Evolutionary conservation across 1,140 invertebrate species (phyloP).

Genomic region (Drosophila varians): DNA sequence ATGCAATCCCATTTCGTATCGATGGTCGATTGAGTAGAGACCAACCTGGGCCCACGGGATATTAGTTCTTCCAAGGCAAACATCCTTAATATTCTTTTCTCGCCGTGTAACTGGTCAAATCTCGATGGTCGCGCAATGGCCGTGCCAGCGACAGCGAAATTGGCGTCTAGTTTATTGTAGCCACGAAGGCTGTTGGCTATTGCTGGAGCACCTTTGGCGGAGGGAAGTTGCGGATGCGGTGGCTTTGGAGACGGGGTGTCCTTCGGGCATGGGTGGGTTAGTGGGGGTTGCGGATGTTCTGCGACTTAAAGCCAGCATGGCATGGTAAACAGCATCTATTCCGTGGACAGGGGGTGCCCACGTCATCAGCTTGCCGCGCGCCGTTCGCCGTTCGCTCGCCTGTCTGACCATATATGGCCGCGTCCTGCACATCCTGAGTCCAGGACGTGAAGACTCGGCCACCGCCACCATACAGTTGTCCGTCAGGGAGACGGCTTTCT

Average conservation of each 20-base stretch:
- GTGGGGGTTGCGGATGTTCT: slow-evolving; percentile 45
- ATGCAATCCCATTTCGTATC: no score
- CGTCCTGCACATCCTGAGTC: slow-evolving; percentile 51
- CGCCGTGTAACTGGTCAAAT: slow-evolving; percentile 18
- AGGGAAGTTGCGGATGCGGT: slow-evolving; percentile 19
- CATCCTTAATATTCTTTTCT: no score
- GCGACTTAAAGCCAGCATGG: slow-evolving; percentile 65
- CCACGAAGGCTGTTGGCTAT: slow-evolving; percentile 52
- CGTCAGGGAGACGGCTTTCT: slow-evolving; percentile 69
- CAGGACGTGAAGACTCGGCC: slow-evolving; percentile 25
- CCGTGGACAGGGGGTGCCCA: slow-evolving; percentile 22
- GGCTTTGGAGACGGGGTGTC: not conserved
- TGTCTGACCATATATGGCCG: slow-evolving; percentile 62
- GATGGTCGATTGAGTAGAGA: no score
- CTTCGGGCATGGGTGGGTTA: slow-evolving; percentile 1
- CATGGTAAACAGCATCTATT: slow-evolving; percentile 62
- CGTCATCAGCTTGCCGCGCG: slow-evolving; percentile 27
- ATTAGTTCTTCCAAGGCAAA: no score
- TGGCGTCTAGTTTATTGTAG: slow-evolving; percentile 55
- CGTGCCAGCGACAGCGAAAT: slow-evolving; percentile 50
- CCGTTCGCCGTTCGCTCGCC: slow-evolving; percentile 29
- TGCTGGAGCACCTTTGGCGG: slow-evolving; percentile 44
- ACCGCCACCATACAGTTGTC: slow-evolving; percentile 19
- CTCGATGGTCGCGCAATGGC: slow-evolving; percentile 41
- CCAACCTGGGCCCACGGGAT: no score